phyloP scores from a whole-genome alignment of 2,113 vertebrate species.

The Nycticryphes semicollaris region DNA sequence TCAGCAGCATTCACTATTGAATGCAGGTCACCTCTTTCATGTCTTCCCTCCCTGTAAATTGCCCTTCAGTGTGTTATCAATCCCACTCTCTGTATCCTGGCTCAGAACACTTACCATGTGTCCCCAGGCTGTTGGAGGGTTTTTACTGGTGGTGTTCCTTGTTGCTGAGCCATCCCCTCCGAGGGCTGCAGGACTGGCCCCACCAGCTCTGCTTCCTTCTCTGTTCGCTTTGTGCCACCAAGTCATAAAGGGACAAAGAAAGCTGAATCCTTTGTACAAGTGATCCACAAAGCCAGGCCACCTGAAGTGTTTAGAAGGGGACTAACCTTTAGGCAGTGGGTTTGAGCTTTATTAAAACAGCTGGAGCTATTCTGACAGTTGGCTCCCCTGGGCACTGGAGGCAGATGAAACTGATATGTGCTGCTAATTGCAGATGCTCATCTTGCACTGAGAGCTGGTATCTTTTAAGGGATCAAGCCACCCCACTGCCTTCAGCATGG shows the following conservation, averaged over 20 bases:
- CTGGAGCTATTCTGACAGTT: conserved; percentile 31
- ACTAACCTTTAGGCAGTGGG: conserved; percentile 50
- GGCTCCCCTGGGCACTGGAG: neutral
- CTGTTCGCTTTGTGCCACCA: neutral
- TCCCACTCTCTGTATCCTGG: neutral
- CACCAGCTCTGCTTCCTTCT: neutral
- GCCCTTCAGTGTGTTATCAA: neutral
- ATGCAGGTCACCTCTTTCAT: neutral
- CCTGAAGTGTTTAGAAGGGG: conserved; percentile 1
- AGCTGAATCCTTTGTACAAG: neutral
- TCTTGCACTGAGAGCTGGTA: neutral
- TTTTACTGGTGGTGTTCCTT: neutral
- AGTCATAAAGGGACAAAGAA: neutral
- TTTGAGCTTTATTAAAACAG: conserved; percentile 52
- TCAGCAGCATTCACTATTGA: neutral
- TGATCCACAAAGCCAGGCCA: conserved; percentile 3
- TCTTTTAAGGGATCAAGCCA: conserved; percentile 13
- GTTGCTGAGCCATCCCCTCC: neutral
- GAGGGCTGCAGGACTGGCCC: neutral
- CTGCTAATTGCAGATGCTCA: conserved; percentile 57
- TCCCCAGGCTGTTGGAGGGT: neutral
- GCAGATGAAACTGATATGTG: neutral
- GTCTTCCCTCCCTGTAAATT: neutral
- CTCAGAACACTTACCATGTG: neutral
- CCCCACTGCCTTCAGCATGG: neutral